Evolutionary conservation across 1,140 invertebrate genomes (phyloP), one percentile per base, ranked within the genome.

Genomic region (Trichoplusia ni): DNA sequence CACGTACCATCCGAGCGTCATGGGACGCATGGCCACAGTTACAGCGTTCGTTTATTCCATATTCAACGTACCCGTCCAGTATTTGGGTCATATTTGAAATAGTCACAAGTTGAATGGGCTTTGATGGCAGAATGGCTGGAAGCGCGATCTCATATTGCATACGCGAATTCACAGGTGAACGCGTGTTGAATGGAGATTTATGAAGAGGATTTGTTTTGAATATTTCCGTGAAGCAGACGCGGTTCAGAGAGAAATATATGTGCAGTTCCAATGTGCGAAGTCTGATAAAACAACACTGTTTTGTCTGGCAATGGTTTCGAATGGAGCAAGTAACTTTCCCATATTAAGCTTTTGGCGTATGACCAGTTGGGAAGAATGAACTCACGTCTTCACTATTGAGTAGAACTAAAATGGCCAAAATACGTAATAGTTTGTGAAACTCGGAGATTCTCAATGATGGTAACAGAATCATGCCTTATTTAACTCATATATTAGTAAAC

Each of bases 21-120:
- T 11, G 31, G 47, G 33, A 56, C 51, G n/a, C 16, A 53, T 21
- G 16, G 16, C 0, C n/a, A 21, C 47, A 38, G 18, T 14, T 47
- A 14, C 33, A 13, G 19, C 25, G 37, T 25, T 53, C 54, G 37
- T 44, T 51, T 46, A 40, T 42, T 38, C 46, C 35, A 53, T 13
- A 44, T 53, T 60, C 23, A 42, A 31, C 38, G 16, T 16, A 37
- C 6, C 7, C 11, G 40, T 29, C 54, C 27, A 44, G 62, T 58
- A 64, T 64, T 64, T 47, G 31, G 62, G 62, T 58, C 62, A 58
- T 64, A 56, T 64, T 64, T 58, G 62, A 58, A 64, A 58, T 56
- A 44, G 51, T 47, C 62, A 33, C 23, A 3, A 44, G 9, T 31
- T 47, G 51, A 64, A 64, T 56, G 51, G 51, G 13, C 53, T 56